These are phyloP conservation scores for Patella depressa DNA, from an alignment of 2,888 invertebrate genomes.

Conservation along the genomic window DNA sequence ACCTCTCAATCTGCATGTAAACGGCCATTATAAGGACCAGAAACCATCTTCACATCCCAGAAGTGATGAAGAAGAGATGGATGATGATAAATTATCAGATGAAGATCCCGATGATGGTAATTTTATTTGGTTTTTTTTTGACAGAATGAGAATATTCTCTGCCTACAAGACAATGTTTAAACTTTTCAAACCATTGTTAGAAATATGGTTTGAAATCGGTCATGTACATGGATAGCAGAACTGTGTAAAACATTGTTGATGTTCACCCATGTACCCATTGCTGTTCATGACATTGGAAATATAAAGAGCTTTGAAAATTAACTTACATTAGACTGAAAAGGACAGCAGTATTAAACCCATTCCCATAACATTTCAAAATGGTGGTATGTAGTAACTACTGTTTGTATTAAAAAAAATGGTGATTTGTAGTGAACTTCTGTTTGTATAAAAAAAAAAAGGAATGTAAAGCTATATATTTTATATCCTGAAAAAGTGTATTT, in stretches of 20 bases:
- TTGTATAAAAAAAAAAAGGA: no score
- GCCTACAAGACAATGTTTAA: not conserved
- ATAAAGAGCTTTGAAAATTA: no score
- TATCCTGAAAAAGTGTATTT: no score
- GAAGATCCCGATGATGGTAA: constrained; percentile 66
- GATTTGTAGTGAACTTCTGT: no score
- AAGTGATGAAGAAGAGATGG: constrained; percentile 47
- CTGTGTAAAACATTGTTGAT: not conserved
- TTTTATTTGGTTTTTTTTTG: not conserved
- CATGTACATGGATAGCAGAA: not conserved
- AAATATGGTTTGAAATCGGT: not conserved
- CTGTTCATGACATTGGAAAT: no score
- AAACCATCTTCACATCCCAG: constrained; percentile 33
- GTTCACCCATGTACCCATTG: no score
- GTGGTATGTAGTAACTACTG: no score
- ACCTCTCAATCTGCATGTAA: constrained; percentile 63
- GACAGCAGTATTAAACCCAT: no score
- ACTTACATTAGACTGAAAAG: no score
- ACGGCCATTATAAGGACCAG: constrained; percentile 55
- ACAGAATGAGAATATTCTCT: not conserved
- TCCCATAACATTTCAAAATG: no score
- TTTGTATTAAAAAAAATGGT: no score
- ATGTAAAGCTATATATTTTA: no score
- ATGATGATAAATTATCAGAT: constrained; percentile 58
- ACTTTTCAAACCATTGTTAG: not conserved